phyloP scores from a whole-genome alignment of 2,113 vertebrate species.

The Globicephala melas region DNA sequence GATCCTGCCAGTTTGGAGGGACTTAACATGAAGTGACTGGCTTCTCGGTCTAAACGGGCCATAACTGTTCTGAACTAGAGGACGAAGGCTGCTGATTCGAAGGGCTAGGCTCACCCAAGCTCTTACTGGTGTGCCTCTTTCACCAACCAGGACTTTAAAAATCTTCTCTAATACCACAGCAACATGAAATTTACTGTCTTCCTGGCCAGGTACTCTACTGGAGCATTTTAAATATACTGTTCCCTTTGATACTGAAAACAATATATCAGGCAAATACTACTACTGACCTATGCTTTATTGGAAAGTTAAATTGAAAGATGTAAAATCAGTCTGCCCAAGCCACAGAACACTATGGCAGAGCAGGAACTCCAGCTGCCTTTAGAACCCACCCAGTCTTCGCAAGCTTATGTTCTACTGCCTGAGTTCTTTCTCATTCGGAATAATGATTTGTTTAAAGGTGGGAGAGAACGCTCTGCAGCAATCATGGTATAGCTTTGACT shows the following conservation, averaged over 20 bases:
- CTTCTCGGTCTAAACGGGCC: not conserved
- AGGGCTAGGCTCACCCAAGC: not conserved
- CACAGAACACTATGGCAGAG: not conserved
- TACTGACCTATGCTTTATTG: not conserved
- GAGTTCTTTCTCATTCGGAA: conserved; percentile 33
- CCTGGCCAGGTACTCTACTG: not conserved
- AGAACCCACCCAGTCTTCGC: not conserved
- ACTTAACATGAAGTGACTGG: conserved; percentile 23
- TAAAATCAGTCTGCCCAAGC: not conserved
- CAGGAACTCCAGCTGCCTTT: not conserved
- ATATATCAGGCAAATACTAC: not conserved
- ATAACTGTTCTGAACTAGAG: not conserved
- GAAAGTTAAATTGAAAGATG: not conserved
- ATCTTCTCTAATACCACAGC: not conserved
- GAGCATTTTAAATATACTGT: not conserved
- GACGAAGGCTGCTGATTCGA: not conserved
- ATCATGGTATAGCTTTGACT: not conserved
- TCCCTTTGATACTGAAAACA: not conserved
- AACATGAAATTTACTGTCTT: conserved; percentile 6
- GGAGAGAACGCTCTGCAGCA: not conserved
- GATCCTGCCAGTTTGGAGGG: not conserved
- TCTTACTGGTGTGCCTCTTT: not conserved
- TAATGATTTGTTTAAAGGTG: not conserved
- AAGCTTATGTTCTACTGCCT: not conserved
- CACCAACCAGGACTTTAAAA: not conserved